Conservation (phyloP, 2,888 invertebrate genomes). For the Ashinkailepas kermadecensis region DNA sequence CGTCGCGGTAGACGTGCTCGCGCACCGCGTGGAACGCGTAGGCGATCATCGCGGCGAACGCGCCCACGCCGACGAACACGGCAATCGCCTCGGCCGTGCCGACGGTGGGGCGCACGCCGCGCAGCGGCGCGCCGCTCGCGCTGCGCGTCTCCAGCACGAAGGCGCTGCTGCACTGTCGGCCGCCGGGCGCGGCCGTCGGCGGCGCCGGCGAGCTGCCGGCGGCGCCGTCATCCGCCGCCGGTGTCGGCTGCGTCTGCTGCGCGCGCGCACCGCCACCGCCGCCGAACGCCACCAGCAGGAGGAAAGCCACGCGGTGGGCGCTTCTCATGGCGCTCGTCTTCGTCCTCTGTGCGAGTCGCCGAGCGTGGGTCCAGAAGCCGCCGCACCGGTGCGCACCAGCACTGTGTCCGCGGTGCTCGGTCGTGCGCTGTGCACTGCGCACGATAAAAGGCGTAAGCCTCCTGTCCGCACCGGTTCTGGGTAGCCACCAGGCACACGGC, state of each 20-base stretch:
- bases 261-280: background rate
- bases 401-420: too few relatives aligned
- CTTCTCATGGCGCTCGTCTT: background rate
- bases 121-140: background rate
- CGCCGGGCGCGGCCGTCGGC: background rate
- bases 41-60: conserved; percentile 25
- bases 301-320: background rate
- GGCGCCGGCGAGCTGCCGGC: background rate
- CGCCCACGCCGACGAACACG: conserved; percentile 24
- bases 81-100: conserved; percentile 23
- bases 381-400: too few relatives aligned
- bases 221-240: background rate
- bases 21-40: conserved; percentile 28
- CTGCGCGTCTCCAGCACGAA: background rate
- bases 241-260: background rate
- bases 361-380: too few relatives aligned
- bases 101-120: conserved; percentile 24
- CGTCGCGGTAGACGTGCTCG: conserved; percentile 28
- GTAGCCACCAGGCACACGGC: too few relatives aligned
- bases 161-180: background rate
- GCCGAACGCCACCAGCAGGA: background rate
- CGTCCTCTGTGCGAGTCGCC: too few relatives aligned
- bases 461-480: too few relatives aligned
- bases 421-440: too few relatives aligned
- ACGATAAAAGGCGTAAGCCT: too few relatives aligned